Evolutionary conservation across 2,888 invertebrate genomes (phyloP).

Genomic region (Agrotis puta): DNA sequence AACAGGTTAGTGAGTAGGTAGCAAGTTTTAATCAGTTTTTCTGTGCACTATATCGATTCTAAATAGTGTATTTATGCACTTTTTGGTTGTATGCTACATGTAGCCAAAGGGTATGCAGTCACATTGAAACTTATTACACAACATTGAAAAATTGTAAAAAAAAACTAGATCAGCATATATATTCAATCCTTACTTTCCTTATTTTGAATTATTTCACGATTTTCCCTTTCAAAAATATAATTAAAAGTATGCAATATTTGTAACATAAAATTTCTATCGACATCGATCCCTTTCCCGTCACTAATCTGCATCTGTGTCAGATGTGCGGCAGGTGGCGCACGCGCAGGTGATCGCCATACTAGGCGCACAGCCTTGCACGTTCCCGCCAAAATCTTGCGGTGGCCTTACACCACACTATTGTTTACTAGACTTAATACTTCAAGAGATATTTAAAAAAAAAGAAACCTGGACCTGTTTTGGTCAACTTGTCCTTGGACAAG

Average conservation of each 20-base stretch:
- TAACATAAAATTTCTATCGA: conserved; percentile 57
- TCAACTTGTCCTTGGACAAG: neutral
- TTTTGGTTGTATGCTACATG: no score
- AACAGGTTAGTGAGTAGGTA: no score
- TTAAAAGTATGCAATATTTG: neutral
- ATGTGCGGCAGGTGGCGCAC: conserved; percentile 87
- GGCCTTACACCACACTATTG: conserved; percentile 65
- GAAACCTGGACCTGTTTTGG: neutral
- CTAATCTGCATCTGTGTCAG: conserved; percentile 89
- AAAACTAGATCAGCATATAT: no score
- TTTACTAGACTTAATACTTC: conserved; percentile 44
- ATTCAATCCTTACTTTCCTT: no score
- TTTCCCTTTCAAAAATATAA: no score
- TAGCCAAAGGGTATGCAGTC: no score
- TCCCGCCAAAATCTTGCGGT: conserved; percentile 83
- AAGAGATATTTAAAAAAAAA: neutral
- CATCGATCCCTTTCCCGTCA: conserved; percentile 62
- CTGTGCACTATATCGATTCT: no score
- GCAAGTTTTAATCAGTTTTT: no score
- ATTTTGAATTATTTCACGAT: no score
- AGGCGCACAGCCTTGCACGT: conserved; percentile 79
- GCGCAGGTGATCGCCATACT: conserved; percentile 88
- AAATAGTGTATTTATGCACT: no score
- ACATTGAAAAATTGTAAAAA: no score
- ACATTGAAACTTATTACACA: no score